Base-by-base conservation (phyloP, 2,888 invertebrate genomes). In the Phania funesta region DNA sequence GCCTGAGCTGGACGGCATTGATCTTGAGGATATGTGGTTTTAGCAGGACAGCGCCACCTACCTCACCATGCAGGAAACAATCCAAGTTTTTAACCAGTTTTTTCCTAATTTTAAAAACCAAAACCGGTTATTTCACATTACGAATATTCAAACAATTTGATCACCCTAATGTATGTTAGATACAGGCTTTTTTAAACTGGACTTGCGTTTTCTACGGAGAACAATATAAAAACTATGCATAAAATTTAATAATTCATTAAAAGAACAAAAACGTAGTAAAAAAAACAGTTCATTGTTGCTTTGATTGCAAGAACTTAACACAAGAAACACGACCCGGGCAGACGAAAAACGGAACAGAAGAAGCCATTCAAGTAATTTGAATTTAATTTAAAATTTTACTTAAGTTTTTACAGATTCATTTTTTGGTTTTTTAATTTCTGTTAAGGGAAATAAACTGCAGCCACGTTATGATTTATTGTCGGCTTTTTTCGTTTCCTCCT, bases 371-470 rank as follows among this genome's bases (percentile, higher is more conserved):
- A 73, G 65, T 71, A 41, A 73, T 79, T 79, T 79, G 71, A 58
- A 79, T 79, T 79, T 58, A 41, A 71, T 79, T 73, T 79, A 67
- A 65, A 79, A 50, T 54, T 77, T 56, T 56, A 68, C 52, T 64
- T 58, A 64, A 65, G 58, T 65, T 76, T 73, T 58, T 64, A 54
- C 24, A 74, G 73, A 73, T 73, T 64, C 62, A 20, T 60, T 50
- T 26, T 35, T 24, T 62, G 26, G 41, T 60, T 41, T 64, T 56
- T 35, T 18, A 5, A 20, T 18, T 46, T 65, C n/a, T 65, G 54
- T 24, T 35, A 60, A 52, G 44, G 71, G 78, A 79, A 79, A 67
- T 52, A 65, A 58, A 73, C 71, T 79, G 26, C 71, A 79, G 73
- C 67, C 67, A 73, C 44, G 65, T 78, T 73, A 44, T 44, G 65